These are phyloP conservation scores for Temnothorax ravouxi DNA, from an alignment of 2,888 invertebrate species.

Conservation along the genomic window DNA sequence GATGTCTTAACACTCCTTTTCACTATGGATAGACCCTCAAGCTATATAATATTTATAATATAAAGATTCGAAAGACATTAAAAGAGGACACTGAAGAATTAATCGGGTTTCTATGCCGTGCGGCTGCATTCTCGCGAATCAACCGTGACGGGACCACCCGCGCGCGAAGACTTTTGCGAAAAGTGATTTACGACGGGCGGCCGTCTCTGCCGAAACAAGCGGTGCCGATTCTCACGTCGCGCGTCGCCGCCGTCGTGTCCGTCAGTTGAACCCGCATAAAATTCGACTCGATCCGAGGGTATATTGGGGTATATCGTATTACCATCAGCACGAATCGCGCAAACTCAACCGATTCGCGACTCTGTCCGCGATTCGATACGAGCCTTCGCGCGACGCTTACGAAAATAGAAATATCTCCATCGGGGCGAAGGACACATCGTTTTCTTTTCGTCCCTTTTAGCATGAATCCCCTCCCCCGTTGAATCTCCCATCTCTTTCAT, in stretches of 20 bases:
- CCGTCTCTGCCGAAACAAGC: slow-evolving; percentile 10
- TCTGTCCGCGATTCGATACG: not conserved
- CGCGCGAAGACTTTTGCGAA: slow-evolving; percentile 27
- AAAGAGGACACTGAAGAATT: slow-evolving; percentile 9
- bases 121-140: slow-evolving; percentile 18
- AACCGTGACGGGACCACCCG: slow-evolving; percentile 30
- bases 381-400: slow-evolving; percentile 42
- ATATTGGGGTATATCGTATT: not conserved
- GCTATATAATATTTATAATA: not conserved
- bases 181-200: slow-evolving; percentile 41
- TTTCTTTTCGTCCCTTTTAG: slow-evolving; percentile 1
- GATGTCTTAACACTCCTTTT: not conserved
- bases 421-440: slow-evolving; percentile 35
- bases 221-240: slow-evolving; percentile 35
- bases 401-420: slow-evolving; percentile 51
- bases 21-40: not conserved
- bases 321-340: not conserved
- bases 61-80: not conserved
- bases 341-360: not conserved
- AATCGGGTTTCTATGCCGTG: not conserved
- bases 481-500: not conserved
- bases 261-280: slow-evolving; percentile 3
- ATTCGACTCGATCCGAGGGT: not conserved
- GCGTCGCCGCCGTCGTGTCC: not conserved
- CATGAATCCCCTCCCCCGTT: not conserved